Conservation (phyloP, 1,140 invertebrate genomes). For the Drosophila quadrilineata region DNA sequence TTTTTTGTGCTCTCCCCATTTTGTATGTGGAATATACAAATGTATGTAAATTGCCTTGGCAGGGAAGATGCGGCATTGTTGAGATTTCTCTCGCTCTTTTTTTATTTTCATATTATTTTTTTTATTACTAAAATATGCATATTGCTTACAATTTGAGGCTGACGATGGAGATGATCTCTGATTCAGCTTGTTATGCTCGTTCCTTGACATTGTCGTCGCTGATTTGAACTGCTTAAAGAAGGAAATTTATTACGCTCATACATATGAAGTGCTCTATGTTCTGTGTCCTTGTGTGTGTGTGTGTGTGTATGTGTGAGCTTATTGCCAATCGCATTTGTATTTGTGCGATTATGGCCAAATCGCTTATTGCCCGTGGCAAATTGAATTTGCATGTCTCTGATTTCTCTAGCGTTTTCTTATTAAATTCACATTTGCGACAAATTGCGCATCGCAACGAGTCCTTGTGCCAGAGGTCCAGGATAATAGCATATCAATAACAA, state of each 20-base stretch:
- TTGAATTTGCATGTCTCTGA: conserved; percentile 46
- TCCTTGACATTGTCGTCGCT: conserved; percentile 37
- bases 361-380: conserved; percentile 31
- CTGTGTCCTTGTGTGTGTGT: too few relatives aligned
- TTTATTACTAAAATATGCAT: conserved; percentile 69
- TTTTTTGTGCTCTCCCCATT: too few relatives aligned
- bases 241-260: too few relatives aligned
- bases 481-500: conserved; percentile 11
- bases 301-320: too few relatives aligned
- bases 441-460: conserved; percentile 6
- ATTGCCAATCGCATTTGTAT: conserved; percentile 34
- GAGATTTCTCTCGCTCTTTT: too few relatives aligned
- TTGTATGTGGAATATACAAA: conserved; percentile 6
- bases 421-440: conserved; percentile 31
- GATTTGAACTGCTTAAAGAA: conserved; percentile 17
- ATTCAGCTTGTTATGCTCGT: conserved; percentile 25
- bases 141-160: conserved; percentile 43
- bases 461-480: background rate
- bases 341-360: too few relatives aligned
- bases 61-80: conserved; percentile 49
- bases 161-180: conserved; percentile 19
- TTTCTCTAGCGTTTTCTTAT: conserved; percentile 32
- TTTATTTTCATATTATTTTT: too few relatives aligned
- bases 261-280: background rate
- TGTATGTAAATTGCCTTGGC: conserved; percentile 65